Conservation (phyloP, 2,888 invertebrate genomes). For the Dendrolimus houi region DNA sequence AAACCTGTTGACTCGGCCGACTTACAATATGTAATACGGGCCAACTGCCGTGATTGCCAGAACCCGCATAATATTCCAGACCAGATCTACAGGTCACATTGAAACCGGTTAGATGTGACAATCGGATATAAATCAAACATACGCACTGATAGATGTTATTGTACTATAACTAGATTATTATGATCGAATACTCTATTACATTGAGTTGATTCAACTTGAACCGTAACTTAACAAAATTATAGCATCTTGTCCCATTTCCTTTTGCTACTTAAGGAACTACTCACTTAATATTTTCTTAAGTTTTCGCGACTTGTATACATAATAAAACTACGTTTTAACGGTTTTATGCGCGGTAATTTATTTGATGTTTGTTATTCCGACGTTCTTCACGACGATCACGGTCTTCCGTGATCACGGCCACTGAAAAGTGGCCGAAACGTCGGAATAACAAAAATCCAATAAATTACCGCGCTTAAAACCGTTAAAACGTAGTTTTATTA, state of each 20-base stretch:
- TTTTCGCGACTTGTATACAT: too few species aligned
- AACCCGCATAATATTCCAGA: conserved; percentile 58
- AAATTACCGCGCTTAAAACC: too few species aligned
- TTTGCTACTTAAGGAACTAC: too few species aligned
- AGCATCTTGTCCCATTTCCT: conserved; percentile 11
- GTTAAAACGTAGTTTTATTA: too few species aligned
- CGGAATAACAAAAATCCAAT: too few species aligned
- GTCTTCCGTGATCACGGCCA: too few species aligned
- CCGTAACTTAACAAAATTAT: not conserved
- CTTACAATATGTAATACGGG: conserved; percentile 54
- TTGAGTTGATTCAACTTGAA: not conserved
- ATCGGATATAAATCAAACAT: conserved; percentile 56
- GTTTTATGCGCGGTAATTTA: too few species aligned
- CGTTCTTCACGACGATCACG: too few species aligned
- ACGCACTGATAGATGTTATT: conserved; percentile 1
- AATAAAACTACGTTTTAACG: too few species aligned
- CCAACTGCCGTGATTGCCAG: conserved; percentile 50
- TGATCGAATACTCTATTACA: not conserved
- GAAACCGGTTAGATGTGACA: conserved; percentile 44
- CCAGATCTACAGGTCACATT: conserved; percentile 36
- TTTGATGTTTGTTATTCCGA: too few species aligned
- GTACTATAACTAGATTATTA: not conserved
- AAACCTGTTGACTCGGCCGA: conserved; percentile 51
- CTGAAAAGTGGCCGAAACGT: too few species aligned
- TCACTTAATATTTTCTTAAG: too few species aligned